Base-by-base conservation (phyloP, 64 coral and sea anemone species). In the Anthopleura sola region DNA sequence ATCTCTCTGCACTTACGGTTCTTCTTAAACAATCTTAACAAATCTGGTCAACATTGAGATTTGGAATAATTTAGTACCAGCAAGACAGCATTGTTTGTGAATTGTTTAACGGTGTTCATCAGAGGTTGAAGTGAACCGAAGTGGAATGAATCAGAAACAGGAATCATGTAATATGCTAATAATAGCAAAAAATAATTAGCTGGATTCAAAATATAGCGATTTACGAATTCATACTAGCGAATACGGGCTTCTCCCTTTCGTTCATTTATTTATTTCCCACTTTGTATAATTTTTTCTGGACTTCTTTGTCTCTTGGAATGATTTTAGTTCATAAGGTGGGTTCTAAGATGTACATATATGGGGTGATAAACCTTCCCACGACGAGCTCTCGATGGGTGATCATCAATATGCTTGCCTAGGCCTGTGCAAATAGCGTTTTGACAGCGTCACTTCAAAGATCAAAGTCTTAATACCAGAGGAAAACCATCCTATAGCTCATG, bases 331-430 rank as follows among this genome's bases (percentile, higher is more conserved):
- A 2, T 24, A 36, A 28, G 1, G 14, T 17, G 66, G 31, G 10
- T 29, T 16, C n/a, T 71, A 33, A 32, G 12, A 71, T 71, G 66
- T 71, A 71, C 66, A 71, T 71, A 71, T 71, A 71, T 71, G 66
- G 66, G 14, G 66, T 36, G 58, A 13, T 31, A 16, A 71, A 34
- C 29, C n/a, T 71, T 33, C 26, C 66, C 29, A 36, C 66, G 66
- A n/a, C n/a, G n/a, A n/a, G n/a, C n/a, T n/a, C n/a, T n/a, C n/a
- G n/a, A 29, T 68, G n/a, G 62, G 62, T 68, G 62, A 68, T 23
- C 60, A 23, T 24, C 23, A 24, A 68, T 68, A 68, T 6, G n/a
- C n/a, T 68, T 13, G n/a, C 9, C 62, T 4, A 68, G 66, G n/a
- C 66, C 66, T 71, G 66, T 71, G 1, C 28, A 71, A 71, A 71